Percentiles rank a stretch among this genome's conserved stretches.
Evolutionary conservation across 2,797 vertebrate species (phyloP).

Genomic region (Steatocranus sp.): DNA sequence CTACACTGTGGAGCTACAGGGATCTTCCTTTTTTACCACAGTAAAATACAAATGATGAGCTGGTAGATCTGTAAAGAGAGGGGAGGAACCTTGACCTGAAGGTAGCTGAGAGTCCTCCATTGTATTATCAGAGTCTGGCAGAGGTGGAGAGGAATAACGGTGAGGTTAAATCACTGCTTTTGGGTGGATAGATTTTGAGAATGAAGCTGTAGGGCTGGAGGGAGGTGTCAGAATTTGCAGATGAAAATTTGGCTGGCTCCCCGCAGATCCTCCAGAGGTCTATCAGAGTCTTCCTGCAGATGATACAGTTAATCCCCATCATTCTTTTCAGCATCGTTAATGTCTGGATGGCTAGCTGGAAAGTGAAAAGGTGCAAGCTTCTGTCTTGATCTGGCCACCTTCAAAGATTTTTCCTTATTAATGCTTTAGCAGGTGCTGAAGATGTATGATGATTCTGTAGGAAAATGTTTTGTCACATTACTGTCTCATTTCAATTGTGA

Average conservation of each 20-base stretch:
- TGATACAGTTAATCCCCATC: neutral
- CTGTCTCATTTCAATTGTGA: neutral
- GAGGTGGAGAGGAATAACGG: neutral
- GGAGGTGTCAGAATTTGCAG: neutral
- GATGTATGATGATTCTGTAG: neutral
- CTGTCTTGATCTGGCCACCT: neutral
- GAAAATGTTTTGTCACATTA: neutral
- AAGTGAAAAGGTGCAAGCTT: neutral
- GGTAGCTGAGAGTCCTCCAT: neutral
- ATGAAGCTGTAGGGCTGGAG: neutral
- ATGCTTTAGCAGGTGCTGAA: neutral
- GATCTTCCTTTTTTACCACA: neutral
- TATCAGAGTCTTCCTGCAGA: neutral
- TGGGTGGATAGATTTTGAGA: neutral
- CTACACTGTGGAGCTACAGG: neutral
- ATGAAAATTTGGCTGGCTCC: neutral
- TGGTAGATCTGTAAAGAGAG: neutral
- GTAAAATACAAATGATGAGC: neutral
- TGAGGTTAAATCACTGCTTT: neutral
- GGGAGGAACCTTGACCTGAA: neutral
- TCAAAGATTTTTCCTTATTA: neutral
- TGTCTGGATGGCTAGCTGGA: neutral
- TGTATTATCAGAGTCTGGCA: neutral
- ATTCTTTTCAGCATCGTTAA: neutral
- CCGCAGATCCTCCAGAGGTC: neutral